Conservation (phyloP, 2,113 vertebrate genomes). For the Prolemur simus region DNA sequence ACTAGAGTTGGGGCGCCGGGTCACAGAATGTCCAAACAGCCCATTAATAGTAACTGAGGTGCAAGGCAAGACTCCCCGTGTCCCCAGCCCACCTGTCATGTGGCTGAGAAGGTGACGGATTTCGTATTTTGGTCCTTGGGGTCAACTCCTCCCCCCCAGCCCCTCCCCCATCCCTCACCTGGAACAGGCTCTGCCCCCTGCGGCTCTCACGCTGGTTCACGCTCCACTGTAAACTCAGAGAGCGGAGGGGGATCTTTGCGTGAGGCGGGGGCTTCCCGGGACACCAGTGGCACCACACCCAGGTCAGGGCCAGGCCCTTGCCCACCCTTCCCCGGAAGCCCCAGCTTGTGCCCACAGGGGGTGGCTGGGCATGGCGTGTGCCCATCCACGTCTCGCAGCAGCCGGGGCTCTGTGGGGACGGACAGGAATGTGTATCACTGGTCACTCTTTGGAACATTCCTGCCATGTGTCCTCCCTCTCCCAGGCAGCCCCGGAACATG, state of each 20-base stretch:
- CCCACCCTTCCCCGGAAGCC: background rate
- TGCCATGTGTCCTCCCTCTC: background rate
- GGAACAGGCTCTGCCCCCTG: fast-evolving
- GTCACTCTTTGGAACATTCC: background rate
- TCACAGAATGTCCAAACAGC: fast-evolving
- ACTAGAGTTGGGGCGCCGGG: fast-evolving
- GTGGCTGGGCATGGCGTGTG: fast-evolving
- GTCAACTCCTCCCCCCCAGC: background rate
- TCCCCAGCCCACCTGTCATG: fast-evolving
- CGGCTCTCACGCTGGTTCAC: fast-evolving
- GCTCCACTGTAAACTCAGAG: background rate
- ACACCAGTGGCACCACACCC: background rate
- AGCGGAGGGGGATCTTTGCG: background rate
- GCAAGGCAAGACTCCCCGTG: background rate
- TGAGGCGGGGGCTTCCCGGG: background rate
- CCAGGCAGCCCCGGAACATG: background rate
- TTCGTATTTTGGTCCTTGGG: background rate
- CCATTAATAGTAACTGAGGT: fast-evolving
- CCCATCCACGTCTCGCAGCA: fast-evolving
- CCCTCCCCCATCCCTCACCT: background rate
- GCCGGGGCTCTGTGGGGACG: background rate
- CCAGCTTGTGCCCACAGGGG: background rate
- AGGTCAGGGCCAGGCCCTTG: background rate
- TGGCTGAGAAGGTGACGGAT: fast-evolving
- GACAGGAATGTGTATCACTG: fast-evolving